Evolutionary conservation across 2,797 vertebrate species (phyloP), one percentile per base, ranked within the genome.

Genomic region (Sebastes trivittatus): DNA sequence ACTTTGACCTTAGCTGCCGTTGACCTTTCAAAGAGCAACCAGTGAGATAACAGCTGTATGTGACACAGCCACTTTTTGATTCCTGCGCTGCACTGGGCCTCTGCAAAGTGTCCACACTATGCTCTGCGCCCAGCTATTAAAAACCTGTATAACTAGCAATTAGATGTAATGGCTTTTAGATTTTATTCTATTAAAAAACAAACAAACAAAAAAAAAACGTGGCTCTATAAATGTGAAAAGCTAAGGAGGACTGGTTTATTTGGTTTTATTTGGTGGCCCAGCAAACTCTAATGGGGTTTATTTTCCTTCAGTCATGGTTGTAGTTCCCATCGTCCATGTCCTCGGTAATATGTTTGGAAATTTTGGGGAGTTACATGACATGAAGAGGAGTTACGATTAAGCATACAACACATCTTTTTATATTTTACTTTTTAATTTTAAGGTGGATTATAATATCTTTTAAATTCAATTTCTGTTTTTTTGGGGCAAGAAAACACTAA

Each of bases 151-250:
- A 60, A 36, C 7, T 5, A 27, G 23, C 14, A 54, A 60, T 60
- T 6, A 14, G 5, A 67, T 18, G 2, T n/a, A 23, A 23, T 42
- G 4, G 2, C 4, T 22, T 4, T 42, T 38, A 49, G 0, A 20
- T 49, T 52, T n/a, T 11, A 20, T 22, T 46, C 3, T 49, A 49
- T 49, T 20, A 36, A n/a, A 61, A 4, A n/a, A 55, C 36, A 22
- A 14, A 25, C 2, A 30, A 27, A 22, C 52, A 14, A 42, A 6
- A 42, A 46, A 46, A 2, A 49, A 29, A 29, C 6, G 46, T 14
- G 32, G 11, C 8, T 58, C 2, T 30, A 14, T 52, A 32, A 68
- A 52, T 34, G 7, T 36, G 7, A 54, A 54, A 54, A 54, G 2
- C 22, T 46, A 4, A 59, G 14, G 27, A 56, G 4, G 1, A 25